A percentile compares a stretch with the other conserved stretches of the same genome.
Evolutionary conservation across 2,797 vertebrate genomes (phyloP).

Genomic region (Anguilla marmorata): DNA sequence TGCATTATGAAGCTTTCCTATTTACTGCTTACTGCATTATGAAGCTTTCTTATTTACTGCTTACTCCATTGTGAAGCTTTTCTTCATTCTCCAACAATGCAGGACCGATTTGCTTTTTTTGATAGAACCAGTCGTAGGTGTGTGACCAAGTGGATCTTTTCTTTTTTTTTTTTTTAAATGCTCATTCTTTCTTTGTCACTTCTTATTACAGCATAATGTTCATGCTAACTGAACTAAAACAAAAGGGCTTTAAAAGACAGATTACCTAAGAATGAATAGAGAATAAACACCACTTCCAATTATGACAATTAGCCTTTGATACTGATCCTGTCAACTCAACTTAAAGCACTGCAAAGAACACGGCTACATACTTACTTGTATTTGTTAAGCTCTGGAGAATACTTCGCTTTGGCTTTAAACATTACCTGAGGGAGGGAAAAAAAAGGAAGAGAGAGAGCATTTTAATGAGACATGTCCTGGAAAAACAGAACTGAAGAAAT

Average conservation of each 20-base stretch:
- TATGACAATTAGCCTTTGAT: slow-evolving; percentile 1
- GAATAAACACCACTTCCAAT: not conserved
- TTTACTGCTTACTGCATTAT: not conserved
- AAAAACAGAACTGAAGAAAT: not conserved
- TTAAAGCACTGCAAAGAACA: not conserved
- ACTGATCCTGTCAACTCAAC: not conserved
- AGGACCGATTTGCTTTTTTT: not conserved
- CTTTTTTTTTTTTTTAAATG: not conserved
- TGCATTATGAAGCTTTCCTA: too few relatives aligned
- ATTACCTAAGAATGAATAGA: not conserved
- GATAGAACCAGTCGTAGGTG: not conserved
- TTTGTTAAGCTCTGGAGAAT: slow-evolving; percentile 91
- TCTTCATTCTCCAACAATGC: not conserved
- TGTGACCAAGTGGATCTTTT: not conserved
- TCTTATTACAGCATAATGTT: not conserved
- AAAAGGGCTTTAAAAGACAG: not conserved
- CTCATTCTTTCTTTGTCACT: not conserved
- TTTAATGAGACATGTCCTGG: not conserved
- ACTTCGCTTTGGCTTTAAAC: slow-evolving; percentile 91
- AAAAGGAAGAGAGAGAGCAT: slow-evolving; percentile 32
- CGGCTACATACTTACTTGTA: slow-evolving; percentile 83
- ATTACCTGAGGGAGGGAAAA: slow-evolving; percentile 77
- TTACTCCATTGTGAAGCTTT: not conserved
- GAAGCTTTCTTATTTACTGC: not conserved
- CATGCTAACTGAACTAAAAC: not conserved